Percentiles rank a stretch among this genome's conserved stretches.
phyloP scores from a whole-genome alignment of 2,797 vertebrate genomes.

The Poecilia velifera region DNA sequence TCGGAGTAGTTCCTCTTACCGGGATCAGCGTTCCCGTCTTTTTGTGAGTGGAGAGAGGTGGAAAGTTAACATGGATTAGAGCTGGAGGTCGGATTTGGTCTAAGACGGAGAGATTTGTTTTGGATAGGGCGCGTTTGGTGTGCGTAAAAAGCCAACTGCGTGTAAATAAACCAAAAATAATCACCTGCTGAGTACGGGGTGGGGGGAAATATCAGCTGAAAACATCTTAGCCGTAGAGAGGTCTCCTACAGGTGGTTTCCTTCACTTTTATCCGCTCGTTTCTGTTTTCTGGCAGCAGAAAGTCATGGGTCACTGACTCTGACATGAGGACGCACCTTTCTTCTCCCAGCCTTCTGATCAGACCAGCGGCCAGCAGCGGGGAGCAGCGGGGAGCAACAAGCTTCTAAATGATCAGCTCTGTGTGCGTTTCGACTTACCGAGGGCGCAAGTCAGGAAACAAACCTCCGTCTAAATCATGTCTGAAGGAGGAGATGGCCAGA shows the following conservation, averaged over 20 bases:
- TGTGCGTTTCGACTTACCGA: slow-evolving; percentile 99
- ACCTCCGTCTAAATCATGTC: slow-evolving; percentile 98
- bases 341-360: slow-evolving; percentile 41
- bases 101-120: neutral
- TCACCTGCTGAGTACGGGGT: neutral
- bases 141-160: slow-evolving; percentile 24
- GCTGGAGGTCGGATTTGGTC: slow-evolving; percentile 15
- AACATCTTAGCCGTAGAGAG: slow-evolving; percentile 19
- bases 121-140: neutral
- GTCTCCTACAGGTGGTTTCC: slow-evolving; percentile 69
- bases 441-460: slow-evolving; percentile 99
- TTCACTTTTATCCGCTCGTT: slow-evolving; percentile 18
- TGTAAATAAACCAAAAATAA: neutral
- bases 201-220: neutral
- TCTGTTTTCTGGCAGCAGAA: neutral
- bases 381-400: slow-evolving; percentile 33
- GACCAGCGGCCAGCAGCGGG: slow-evolving; percentile 27
- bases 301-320: slow-evolving; percentile 14
- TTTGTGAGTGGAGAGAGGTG: neutral
- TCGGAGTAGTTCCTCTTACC: neutral
- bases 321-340: slow-evolving; percentile 52
- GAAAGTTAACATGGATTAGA: slow-evolving; percentile 52
- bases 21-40: slow-evolving; percentile 8
- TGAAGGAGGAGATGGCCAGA: slow-evolving; percentile 96
- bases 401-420: slow-evolving; percentile 96